A percentile compares a stretch with the other conserved stretches of the same genome.
These are phyloP conservation scores for Henicopernis longicauda DNA, from an alignment of 2,113 vertebrate genomes.

Conservation along the genomic window DNA sequence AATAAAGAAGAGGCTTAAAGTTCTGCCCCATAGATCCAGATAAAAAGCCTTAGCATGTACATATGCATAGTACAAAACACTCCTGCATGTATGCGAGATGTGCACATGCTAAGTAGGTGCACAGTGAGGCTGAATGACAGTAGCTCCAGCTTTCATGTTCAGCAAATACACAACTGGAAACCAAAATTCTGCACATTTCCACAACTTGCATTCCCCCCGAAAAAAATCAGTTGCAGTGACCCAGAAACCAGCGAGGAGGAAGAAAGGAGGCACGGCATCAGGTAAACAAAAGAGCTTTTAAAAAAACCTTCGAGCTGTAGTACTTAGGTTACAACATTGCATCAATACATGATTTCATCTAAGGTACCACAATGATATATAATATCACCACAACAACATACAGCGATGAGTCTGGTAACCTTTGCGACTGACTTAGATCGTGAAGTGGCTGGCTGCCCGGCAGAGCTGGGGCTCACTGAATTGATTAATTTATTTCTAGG, in stretches of 20 bases:
- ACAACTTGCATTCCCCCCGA: fast-evolving
- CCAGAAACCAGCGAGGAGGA: background rate
- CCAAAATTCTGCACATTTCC: background rate
- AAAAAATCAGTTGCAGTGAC: background rate
- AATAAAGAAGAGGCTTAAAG: background rate
- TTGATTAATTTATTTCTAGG: background rate
- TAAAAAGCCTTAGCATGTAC: background rate
- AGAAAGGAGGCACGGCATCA: background rate
- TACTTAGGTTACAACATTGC: background rate
- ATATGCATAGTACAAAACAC: fast-evolving
- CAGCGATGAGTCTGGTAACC: background rate
- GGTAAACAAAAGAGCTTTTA: background rate
- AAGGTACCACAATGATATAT: background rate
- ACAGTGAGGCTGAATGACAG: background rate
- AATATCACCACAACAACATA: background rate
- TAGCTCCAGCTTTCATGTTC: background rate
- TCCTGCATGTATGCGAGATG: fast-evolving
- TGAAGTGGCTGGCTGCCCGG: background rate
- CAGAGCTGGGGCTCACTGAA: background rate
- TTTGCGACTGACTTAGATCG: background rate
- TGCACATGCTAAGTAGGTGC: background rate
- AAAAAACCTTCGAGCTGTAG: background rate
- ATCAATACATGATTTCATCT: background rate
- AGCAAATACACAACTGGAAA: background rate
- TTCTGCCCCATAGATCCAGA: background rate